These are phyloP conservation scores for Pristionchus fissidentatus DNA, from an alignment of 2,888 invertebrate species.

Conservation along the genomic window DNA sequence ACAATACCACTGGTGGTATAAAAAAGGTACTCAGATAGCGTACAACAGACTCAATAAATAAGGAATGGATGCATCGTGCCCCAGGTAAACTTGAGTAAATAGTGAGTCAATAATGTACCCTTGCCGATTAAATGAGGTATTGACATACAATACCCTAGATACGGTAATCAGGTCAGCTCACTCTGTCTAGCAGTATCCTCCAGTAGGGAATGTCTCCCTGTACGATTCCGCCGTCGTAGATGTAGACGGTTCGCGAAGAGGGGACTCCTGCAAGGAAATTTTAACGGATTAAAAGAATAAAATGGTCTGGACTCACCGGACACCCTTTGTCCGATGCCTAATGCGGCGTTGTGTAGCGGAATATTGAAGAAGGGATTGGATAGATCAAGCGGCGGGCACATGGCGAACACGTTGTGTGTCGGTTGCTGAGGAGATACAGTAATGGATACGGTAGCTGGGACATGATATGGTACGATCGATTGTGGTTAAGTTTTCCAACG, in stretches of 20 bases:
- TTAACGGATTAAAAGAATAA: not conserved
- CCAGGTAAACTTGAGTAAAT: no score
- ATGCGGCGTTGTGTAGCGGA: constrained; percentile 33
- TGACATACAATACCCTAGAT: no score
- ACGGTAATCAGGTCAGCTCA: not conserved
- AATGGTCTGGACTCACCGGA: not conserved
- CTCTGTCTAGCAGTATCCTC: constrained; percentile 20
- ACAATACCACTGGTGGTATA: not conserved
- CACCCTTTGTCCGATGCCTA: constrained; percentile 18
- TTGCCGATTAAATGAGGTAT: no score
- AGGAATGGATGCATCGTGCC: no score
- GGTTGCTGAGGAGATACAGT: not conserved
- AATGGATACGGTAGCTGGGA: not conserved
- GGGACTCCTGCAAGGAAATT: not conserved
- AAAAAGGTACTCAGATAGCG: no score
- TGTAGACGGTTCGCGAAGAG: not conserved
- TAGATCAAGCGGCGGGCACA: not conserved
- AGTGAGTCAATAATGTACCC: not conserved
- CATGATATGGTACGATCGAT: not conserved
- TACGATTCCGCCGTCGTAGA: constrained; percentile 43
- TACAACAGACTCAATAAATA: no score
- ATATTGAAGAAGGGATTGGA: not conserved
- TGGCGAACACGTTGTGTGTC: not conserved
- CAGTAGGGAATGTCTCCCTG: constrained; percentile 48
- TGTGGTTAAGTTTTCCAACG: no score